These are phyloP conservation scores for Graptemys geographica DNA, from an alignment of 2,797 vertebrate genomes.

Conservation along the genomic window DNA sequence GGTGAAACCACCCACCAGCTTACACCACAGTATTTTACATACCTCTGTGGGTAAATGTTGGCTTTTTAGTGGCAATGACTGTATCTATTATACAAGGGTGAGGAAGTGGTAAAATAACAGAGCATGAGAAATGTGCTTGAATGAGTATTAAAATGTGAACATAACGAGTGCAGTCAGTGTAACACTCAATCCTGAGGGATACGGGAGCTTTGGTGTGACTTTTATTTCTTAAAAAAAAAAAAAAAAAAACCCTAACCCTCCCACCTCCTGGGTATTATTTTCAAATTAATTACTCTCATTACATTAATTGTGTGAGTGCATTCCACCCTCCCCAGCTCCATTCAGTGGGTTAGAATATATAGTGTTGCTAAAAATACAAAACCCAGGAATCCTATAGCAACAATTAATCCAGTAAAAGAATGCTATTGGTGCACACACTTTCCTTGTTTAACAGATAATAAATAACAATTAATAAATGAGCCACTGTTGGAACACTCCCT, in stretches of 20 bases:
- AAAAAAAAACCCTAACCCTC: slow-evolving; percentile 58
- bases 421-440: slow-evolving; percentile 43
- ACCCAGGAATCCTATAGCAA: slow-evolving; percentile 58
- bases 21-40: slow-evolving; percentile 38
- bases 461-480: slow-evolving; percentile 80
- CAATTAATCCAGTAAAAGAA: slow-evolving; percentile 76
- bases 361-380: slow-evolving; percentile 74
- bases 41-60: slow-evolving; percentile 69
- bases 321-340: slow-evolving; percentile 30
- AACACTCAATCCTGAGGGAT: slow-evolving; percentile 74
- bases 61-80: slow-evolving; percentile 72
- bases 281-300: slow-evolving; percentile 78
- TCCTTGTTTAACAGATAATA: slow-evolving; percentile 80
- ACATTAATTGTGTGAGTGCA: slow-evolving; percentile 64
- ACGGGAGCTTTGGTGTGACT: slow-evolving; percentile 71
- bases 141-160: slow-evolving; percentile 78
- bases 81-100: slow-evolving; percentile 71
- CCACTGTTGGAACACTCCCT: slow-evolving; percentile 55
- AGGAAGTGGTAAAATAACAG: slow-evolving; percentile 73
- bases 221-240: slow-evolving; percentile 69
- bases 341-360: slow-evolving; percentile 56
- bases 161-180: slow-evolving; percentile 75
- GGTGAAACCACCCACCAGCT: not conserved
- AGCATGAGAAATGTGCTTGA: slow-evolving; percentile 73
- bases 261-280: slow-evolving; percentile 66